Evolutionary conservation across 2,888 invertebrate species (phyloP), one percentile per base, ranked within the genome.

Genomic region (Trichopoda pennipes): DNA sequence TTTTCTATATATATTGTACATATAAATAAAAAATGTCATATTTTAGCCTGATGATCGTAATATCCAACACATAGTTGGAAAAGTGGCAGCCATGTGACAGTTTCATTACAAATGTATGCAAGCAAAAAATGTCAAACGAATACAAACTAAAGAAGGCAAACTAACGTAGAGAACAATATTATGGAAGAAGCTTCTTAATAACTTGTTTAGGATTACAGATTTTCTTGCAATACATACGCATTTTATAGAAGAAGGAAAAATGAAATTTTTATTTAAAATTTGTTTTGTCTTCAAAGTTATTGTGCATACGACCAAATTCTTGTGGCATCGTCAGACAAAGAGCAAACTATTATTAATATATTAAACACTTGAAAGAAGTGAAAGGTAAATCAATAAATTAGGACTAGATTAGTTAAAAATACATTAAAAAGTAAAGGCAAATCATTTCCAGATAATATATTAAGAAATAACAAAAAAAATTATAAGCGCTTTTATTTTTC

Each of bases 1-100:
- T 12, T 2, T 28, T 28, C 10, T 38, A 38, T 35, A 35, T 35
- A 1, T 38, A 12, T 12, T 38, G 12, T 38, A 38, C 38, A 19
- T 56, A 51, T 4, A 61, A 66, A 28, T 35, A 49, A 35, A 35
- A 28, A 61, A 66, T 70, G 23, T 55, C n/a, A 68, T 61, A 68
- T 55, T 68, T 73, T 51, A 70, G 60, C 58, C 56, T 47, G 64
- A 60, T 66, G 72, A 49, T 23, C 60, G 56, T 53, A 69, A 74
- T 63, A 58, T 51, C 56, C 49, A 63, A 51, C 58, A 66, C 38
- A 42, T 56, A 66, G 49, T 56, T 61, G 17, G 12, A 51, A 53
- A 60, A 55, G 38, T 69, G 63, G 32, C 63, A 74, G 61, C 44
- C 19, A 3, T 64, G 7, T 69, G 63, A 61, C 73, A 78, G 28